phyloP scores from a whole-genome alignment of 2,888 invertebrate species.

The Agriopis marginaria region DNA sequence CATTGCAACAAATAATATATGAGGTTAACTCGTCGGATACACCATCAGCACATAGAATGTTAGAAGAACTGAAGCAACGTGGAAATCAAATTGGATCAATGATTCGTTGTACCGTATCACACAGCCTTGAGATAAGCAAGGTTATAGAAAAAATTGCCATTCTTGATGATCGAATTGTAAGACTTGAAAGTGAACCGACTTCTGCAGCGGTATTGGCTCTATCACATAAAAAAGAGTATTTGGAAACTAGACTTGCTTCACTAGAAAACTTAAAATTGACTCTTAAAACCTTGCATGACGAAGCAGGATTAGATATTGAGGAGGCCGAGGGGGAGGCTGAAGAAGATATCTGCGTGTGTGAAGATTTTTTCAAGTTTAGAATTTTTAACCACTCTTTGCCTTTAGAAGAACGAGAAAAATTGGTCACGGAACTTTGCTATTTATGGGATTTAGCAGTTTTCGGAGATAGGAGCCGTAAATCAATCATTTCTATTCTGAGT shows the following conservation, averaged over 20 bases:
- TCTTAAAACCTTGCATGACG: conserved; percentile 59
- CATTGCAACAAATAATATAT: conserved; percentile 72
- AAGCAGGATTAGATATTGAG: conserved; percentile 53
- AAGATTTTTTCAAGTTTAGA: conserved; percentile 73
- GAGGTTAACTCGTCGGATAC: conserved; percentile 59
- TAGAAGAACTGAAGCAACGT: conserved; percentile 64
- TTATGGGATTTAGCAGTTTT: conserved; percentile 75
- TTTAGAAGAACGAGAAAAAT: conserved; percentile 65
- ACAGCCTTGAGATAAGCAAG: conserved; percentile 72
- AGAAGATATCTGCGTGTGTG: conserved; percentile 67
- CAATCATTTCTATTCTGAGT: conserved; percentile 77
- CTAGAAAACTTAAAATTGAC: conserved; percentile 71
- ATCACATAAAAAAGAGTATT: conserved; percentile 68
- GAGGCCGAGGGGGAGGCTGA: conserved; percentile 37
- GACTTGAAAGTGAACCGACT: conserved; percentile 62
- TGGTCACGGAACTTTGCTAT: conserved; percentile 75
- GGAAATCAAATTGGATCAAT: conserved; percentile 66
- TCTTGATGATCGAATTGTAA: conserved; percentile 68
- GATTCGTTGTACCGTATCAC: conserved; percentile 65
- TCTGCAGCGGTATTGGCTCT: conserved; percentile 72
- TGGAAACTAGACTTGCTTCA: conserved; percentile 64
- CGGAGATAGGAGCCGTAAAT: conserved; percentile 69
- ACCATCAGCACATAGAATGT: conserved; percentile 55
- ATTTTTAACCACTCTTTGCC: conserved; percentile 77
- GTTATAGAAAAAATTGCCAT: conserved; percentile 68